phyloP scores from a whole-genome alignment of 1,140 invertebrate species.

The Scaptomyza hsui region DNA sequence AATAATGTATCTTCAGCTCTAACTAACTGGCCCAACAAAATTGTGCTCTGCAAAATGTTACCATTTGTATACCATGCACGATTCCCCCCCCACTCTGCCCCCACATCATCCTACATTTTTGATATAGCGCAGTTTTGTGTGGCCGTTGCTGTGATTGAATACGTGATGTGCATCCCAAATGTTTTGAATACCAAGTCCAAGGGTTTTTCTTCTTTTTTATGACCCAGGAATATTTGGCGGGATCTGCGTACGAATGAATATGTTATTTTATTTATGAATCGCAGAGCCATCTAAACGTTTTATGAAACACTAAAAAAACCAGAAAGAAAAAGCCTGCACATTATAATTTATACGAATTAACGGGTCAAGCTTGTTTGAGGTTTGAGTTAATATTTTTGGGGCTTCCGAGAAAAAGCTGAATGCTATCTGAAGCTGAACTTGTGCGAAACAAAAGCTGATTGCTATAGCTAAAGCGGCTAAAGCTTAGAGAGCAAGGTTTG shows the following conservation, averaged over 20 bases:
- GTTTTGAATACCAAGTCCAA: conserved; percentile 56
- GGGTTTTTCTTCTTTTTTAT: conserved; percentile 61
- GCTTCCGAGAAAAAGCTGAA: conserved; percentile 4
- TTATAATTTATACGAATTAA: conserved; percentile 13
- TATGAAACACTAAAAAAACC: conserved; percentile 45
- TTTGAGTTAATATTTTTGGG: neutral
- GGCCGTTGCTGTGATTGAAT: conserved; percentile 81
- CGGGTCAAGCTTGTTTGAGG: neutral
- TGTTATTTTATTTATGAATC: conserved; percentile 53
- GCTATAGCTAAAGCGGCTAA: neutral
- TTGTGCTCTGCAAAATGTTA: conserved; percentile 35
- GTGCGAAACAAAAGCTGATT: conserved; percentile 12
- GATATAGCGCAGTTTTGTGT: conserved; percentile 80
- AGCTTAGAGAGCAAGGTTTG: neutral
- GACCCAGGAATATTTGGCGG: conserved; percentile 16
- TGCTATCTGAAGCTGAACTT: conserved; percentile 8
- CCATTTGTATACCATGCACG: conserved; percentile 76
- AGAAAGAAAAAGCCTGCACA: neutral
- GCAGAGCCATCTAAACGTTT: conserved; percentile 58
- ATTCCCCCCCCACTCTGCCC: conserved; percentile 25
- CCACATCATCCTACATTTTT: conserved; percentile 63
- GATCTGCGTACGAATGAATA: conserved; percentile 35
- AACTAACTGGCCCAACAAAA: conserved; percentile 55
- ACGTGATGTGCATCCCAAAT: conserved; percentile 66
- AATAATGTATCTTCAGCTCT: conserved; percentile 61